phyloP scores from a whole-genome alignment of 2,888 invertebrate species.

The Lumbricus terrestris region DNA sequence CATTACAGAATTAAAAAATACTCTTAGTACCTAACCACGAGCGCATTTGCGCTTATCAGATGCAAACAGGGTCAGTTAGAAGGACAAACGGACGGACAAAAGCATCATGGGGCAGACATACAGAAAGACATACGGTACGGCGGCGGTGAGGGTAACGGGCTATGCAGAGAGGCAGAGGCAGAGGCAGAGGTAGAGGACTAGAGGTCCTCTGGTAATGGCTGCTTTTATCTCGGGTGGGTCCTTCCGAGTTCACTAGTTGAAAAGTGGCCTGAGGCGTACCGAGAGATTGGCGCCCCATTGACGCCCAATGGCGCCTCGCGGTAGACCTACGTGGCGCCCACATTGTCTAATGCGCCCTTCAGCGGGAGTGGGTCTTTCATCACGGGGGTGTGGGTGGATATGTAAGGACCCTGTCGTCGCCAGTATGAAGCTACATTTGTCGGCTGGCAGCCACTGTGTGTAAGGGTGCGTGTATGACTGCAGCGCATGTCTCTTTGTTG shows the following conservation, averaged over 20 bases:
- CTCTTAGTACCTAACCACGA: neutral
- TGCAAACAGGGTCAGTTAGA: neutral
- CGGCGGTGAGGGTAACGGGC: neutral
- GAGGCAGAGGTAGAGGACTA: no score
- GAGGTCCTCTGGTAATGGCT: no score
- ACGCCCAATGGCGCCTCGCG: neutral
- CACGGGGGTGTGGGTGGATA: neutral
- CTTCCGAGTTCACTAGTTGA: neutral
- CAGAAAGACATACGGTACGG: neutral
- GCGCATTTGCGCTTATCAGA: neutral
- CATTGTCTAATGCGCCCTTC: neutral
- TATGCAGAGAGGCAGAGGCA: no score
- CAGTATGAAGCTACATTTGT: neutral
- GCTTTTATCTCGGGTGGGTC: constrained; percentile 3
- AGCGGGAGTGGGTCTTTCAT: neutral
- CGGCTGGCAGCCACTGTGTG: neutral
- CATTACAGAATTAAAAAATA: neutral
- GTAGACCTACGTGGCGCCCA: neutral
- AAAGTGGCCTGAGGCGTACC: neutral
- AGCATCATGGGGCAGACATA: neutral
- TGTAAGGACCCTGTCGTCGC: neutral
- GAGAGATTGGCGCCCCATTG: neutral
- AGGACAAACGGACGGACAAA: neutral
- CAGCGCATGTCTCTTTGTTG: no score
- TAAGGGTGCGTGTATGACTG: neutral